Conservation (phyloP, 1,140 invertebrate genomes). For the Cecropterus lyciades region DNA sequence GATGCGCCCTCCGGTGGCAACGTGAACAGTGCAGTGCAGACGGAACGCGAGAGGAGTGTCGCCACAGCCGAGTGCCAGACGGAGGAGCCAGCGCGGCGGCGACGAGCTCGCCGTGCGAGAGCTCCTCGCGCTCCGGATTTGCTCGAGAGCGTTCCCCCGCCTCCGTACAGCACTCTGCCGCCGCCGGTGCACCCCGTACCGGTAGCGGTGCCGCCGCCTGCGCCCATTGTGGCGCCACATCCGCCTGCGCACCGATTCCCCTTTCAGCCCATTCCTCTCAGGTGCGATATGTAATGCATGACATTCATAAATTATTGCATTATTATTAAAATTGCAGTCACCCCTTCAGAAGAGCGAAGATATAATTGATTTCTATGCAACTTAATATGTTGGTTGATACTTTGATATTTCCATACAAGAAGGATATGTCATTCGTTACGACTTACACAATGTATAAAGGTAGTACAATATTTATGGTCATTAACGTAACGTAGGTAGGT, state of each 20-base stretch:
- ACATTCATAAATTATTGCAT: not conserved
- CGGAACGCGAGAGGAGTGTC: slow-evolving; percentile 71
- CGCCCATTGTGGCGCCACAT: slow-evolving; percentile 60
- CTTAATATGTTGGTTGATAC: not conserved
- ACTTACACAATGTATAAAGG: too few relatives aligned
- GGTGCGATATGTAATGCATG: slow-evolving; percentile 45
- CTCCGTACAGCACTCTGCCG: slow-evolving; percentile 81
- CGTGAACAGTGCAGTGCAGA: slow-evolving; percentile 77
- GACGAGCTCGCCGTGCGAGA: slow-evolving; percentile 57
- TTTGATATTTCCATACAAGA: too few relatives aligned
- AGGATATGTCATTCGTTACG: too few relatives aligned
- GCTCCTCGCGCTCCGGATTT: slow-evolving; percentile 60
- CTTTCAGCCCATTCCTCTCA: slow-evolving; percentile 82
- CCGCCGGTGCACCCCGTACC: slow-evolving; percentile 55
- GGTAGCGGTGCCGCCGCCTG: slow-evolving; percentile 49
- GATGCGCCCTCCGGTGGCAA: slow-evolving; percentile 59
- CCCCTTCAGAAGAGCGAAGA: not conserved
- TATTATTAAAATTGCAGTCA: not conserved
- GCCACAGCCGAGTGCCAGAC: slow-evolving; percentile 77
- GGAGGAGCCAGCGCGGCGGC: slow-evolving; percentile 72
- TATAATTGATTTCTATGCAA: not conserved
- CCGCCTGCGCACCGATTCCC: slow-evolving; percentile 76
- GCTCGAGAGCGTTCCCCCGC: slow-evolving; percentile 69
- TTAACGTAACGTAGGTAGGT: too few relatives aligned
- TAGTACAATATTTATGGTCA: too few relatives aligned